phyloP scores from a whole-genome alignment of 2,888 invertebrate genomes.

The Periphyllus acericola region DNA sequence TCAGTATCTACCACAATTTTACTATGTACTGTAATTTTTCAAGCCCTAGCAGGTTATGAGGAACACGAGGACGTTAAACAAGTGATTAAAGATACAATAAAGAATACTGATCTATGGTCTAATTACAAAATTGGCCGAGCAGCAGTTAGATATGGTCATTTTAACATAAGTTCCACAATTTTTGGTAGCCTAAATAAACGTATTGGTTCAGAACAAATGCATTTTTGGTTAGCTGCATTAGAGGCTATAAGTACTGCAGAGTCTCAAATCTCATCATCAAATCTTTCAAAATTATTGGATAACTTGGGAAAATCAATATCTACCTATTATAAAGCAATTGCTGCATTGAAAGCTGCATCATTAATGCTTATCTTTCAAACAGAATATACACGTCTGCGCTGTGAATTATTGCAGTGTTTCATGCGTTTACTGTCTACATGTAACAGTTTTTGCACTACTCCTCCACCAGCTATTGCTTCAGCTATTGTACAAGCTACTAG shows the following conservation, averaged over 20 bases:
- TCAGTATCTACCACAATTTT: constrained; percentile 71
- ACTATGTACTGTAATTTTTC: constrained; percentile 84
- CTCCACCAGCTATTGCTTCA: constrained; percentile 91
- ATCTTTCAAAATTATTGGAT: constrained; percentile 68
- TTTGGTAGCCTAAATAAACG: constrained; percentile 74
- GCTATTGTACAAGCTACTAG: constrained; percentile 81
- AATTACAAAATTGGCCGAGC: constrained; percentile 88
- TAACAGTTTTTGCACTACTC: constrained; percentile 83
- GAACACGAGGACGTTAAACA: constrained; percentile 74
- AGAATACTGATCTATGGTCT: constrained; percentile 72
- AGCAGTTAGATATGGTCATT: constrained; percentile 85
- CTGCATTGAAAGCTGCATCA: constrained; percentile 73
- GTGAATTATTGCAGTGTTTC: constrained; percentile 77
- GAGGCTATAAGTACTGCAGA: constrained; percentile 81
- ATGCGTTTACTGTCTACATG: constrained; percentile 77
- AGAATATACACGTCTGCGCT: constrained; percentile 80
- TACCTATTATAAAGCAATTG: constrained; percentile 75
- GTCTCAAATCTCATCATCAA: constrained; percentile 72
- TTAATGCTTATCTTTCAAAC: constrained; percentile 78
- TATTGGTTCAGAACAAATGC: constrained; percentile 86
- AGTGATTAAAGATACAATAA: constrained; percentile 70
- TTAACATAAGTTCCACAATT: constrained; percentile 76
- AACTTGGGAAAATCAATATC: constrained; percentile 70
- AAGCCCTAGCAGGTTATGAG: constrained; percentile 79
- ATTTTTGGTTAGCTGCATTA: constrained; percentile 88